These are phyloP conservation scores for Cyclophora albipunctata DNA, from an alignment of 2,888 invertebrate species.

Conservation along the genomic window DNA sequence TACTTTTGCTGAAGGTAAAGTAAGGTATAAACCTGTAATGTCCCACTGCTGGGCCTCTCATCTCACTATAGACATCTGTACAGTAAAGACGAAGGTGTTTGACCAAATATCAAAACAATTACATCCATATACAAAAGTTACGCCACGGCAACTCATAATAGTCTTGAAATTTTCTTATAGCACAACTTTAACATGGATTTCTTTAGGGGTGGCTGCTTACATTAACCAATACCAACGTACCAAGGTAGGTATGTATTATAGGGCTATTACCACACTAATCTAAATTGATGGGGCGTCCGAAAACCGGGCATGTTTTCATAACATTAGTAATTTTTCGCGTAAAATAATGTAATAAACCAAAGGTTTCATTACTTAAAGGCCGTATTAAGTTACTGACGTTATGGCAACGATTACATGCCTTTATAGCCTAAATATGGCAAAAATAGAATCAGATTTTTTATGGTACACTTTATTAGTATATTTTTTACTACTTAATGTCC, in stretches of 20 bases:
- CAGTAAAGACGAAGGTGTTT: too few species aligned
- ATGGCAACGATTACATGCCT: constrained; percentile 37
- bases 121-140: constrained; percentile 23
- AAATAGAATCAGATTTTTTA: constrained; percentile 30
- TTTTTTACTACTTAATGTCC: too few species aligned
- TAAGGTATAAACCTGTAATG: too few species aligned
- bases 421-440: constrained; percentile 31
- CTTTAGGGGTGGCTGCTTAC: constrained; percentile 55
- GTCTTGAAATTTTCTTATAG: constrained; percentile 70
- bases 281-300: constrained; percentile 74
- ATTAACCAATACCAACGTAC: constrained; percentile 12
- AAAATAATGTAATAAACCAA: constrained; percentile 69
- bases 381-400: constrained; percentile 41
- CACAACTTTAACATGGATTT: constrained; percentile 68
- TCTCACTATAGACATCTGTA: too few species aligned
- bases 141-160: constrained; percentile 61
- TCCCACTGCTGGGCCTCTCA: too few species aligned
- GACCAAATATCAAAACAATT: constrained; percentile 38
- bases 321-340: constrained; percentile 71
- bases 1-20: too few species aligned
- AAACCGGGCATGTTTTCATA: constrained; percentile 65
- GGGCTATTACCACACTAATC: constrained; percentile 68
- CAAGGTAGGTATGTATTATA: constrained; percentile 12
- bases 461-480: constrained; percentile 3
- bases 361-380: constrained; percentile 67